Base-by-base conservation (phyloP, 2,888 invertebrate genomes). In the Melinaea menophilus region DNA sequence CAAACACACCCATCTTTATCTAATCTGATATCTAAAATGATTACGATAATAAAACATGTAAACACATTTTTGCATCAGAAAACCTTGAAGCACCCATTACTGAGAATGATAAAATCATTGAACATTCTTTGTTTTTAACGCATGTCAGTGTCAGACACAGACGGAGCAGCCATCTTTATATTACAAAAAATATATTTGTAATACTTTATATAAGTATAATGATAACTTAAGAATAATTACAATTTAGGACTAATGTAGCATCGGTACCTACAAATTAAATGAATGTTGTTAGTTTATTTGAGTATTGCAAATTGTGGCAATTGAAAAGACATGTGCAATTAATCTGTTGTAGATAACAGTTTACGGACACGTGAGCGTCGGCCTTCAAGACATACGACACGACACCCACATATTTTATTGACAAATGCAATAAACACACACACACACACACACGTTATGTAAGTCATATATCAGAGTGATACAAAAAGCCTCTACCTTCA, bases 341-440 rank as follows among this genome's bases (percentile, higher is more conserved):
- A 60, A 63, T 67, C 66, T 22, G 62, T 48, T 35, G 37, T 58
- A 59, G 61, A 63, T 64, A 64, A 57, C 47, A 62, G 55, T 63
- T 51, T 11, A 58, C 41, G n/a, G 12, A 64, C 67, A 66, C 63
- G 66, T 69, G 65, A 61, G 56, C 56, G 9, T 31, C 41, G 56
- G 57, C 69, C 70, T 67, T 66, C 56, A 64, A 37, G 56, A 54
- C 11, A 65, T 55, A 22, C 31, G 59, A 63, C 56, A 45, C 56
- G 57, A 46, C 51, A 48, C 56, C 58, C 45, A 60, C 51, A 47
- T 46, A 12, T 57, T 45, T 31, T n/a, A 7, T 37, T 13, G 9
- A 22, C 22, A 56, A 56, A 45, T 35, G 35, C 22, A 31, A 31
- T 51, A 51, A n/a, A 31, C 9, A 31, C 22, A 4, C 22, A 7